Percentiles rank a stretch among this genome's conserved stretches.
These are phyloP conservation scores for Sebastes reedi DNA, from an alignment of 2,797 vertebrate genomes.

Conservation along the genomic window DNA sequence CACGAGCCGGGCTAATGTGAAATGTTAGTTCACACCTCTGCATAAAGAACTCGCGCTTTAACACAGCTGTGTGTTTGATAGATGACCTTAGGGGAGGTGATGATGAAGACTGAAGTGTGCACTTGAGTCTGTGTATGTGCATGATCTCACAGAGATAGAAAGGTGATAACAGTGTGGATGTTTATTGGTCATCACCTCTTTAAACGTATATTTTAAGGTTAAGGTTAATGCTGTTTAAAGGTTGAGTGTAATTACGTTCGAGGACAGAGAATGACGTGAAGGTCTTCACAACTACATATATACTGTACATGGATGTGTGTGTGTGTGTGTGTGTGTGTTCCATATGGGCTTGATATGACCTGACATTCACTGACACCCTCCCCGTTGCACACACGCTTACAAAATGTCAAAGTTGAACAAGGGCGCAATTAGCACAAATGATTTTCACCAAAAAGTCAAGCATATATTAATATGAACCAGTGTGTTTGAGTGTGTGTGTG, in stretches of 20 bases:
- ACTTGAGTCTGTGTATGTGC: neutral
- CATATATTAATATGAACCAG: slow-evolving; percentile 1
- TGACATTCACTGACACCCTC: slow-evolving; percentile 39
- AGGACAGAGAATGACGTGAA: neutral
- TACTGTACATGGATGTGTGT: neutral
- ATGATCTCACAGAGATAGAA: neutral
- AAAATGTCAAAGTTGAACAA: slow-evolving; percentile 49
- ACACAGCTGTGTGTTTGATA: slow-evolving; percentile 40
- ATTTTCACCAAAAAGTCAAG: slow-evolving; percentile 18
- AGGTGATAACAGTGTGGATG: neutral
- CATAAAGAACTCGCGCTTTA: slow-evolving; percentile 29
- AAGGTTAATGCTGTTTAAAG: slow-evolving; percentile 28
- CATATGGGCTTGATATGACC: slow-evolving; percentile 25
- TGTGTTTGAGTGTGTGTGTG: neutral
- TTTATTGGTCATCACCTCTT: neutral
- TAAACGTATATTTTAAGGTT: slow-evolving; percentile 8
- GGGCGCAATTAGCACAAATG: slow-evolving; percentile 27
- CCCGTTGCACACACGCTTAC: neutral
- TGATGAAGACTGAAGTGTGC: slow-evolving; percentile 36
- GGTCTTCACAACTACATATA: neutral
- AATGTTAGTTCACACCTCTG: slow-evolving; percentile 57
- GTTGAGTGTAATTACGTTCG: neutral
- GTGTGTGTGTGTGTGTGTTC: neutral
- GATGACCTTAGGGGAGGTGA: slow-evolving; percentile 48
- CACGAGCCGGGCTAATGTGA: slow-evolving; percentile 21